These are phyloP conservation scores for Corydoras maculifer DNA, from an alignment of 2,113 vertebrate species.

Conservation along the genomic window DNA sequence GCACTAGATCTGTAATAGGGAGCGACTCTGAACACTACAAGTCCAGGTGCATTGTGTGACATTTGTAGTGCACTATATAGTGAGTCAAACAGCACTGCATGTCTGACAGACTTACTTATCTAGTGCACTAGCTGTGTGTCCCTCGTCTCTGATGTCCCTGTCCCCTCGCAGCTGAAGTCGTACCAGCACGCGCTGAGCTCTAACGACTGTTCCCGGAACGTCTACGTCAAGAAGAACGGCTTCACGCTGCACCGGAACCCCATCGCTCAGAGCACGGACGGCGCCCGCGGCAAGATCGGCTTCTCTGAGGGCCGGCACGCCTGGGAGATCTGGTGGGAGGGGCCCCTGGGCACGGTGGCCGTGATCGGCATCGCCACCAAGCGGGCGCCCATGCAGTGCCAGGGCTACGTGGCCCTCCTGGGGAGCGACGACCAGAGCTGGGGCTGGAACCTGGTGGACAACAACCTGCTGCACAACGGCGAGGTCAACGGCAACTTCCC, in stretches of 20 bases:
- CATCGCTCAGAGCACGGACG: slow-evolving; percentile 96
- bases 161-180: slow-evolving; percentile 76
- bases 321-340: slow-evolving; percentile 99
- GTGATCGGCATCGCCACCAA: slow-evolving; percentile 96
- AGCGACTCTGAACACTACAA: no score
- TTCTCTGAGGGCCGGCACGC: slow-evolving; percentile 94
- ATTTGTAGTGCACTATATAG: no score
- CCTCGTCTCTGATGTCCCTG: background rate
- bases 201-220: slow-evolving; percentile 94
- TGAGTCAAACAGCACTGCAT: no score
- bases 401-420: slow-evolving; percentile 92
- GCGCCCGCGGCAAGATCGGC: slow-evolving; percentile 92
- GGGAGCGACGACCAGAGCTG: slow-evolving; percentile 98
- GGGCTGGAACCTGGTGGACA: slow-evolving; percentile 99
- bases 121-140: no score
- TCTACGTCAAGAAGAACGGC: slow-evolving; percentile 97
- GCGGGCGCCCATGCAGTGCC: slow-evolving; percentile 92
- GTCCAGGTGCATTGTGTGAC: no score
- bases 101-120: background rate
- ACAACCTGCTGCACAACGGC: slow-evolving; percentile 94
- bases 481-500: slow-evolving; percentile 97
- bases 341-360: slow-evolving; percentile 92
- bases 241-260: slow-evolving; percentile 97
- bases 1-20: no score
- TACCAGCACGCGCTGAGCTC: slow-evolving; percentile 92